Conservation (phyloP, 2,888 invertebrate species). For the Papilio protenor region DNA sequence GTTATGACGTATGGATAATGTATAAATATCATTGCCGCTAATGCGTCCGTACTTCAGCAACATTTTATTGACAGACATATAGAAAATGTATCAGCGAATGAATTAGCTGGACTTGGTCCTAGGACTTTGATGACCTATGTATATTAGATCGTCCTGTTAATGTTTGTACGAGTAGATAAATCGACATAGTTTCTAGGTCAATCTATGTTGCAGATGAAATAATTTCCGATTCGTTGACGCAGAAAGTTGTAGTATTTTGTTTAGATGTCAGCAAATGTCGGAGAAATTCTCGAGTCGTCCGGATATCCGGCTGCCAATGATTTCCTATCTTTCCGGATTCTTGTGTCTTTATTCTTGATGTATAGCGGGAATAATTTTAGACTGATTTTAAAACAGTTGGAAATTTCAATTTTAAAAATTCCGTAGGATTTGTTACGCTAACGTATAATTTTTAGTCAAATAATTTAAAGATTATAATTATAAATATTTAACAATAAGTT, state of each 20-base stretch:
- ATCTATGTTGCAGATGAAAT: neutral
- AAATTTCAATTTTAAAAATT: neutral
- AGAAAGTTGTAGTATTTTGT: neutral
- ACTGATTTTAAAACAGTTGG: neutral
- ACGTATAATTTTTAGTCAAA: neutral
- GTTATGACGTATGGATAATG: neutral
- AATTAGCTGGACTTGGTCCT: no score
- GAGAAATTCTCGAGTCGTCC: constrained; percentile 1
- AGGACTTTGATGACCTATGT: no score
- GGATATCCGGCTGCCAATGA: constrained; percentile 9
- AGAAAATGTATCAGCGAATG: no score
- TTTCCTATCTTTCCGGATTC: neutral
- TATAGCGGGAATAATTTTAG: neutral
- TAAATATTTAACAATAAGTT: neutral
- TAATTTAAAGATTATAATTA: no score
- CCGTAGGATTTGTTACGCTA: neutral
- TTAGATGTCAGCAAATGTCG: neutral
- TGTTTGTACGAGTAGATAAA: neutral
- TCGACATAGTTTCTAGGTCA: neutral
- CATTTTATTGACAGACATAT: neutral
- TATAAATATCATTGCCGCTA: neutral
- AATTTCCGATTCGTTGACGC: neutral
- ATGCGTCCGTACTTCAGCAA: neutral
- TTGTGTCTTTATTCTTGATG: neutral
- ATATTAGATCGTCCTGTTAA: no score